Evolutionary conservation across 2,797 vertebrate species (phyloP).

Genomic region (Lithobates sylvaticus): DNA sequence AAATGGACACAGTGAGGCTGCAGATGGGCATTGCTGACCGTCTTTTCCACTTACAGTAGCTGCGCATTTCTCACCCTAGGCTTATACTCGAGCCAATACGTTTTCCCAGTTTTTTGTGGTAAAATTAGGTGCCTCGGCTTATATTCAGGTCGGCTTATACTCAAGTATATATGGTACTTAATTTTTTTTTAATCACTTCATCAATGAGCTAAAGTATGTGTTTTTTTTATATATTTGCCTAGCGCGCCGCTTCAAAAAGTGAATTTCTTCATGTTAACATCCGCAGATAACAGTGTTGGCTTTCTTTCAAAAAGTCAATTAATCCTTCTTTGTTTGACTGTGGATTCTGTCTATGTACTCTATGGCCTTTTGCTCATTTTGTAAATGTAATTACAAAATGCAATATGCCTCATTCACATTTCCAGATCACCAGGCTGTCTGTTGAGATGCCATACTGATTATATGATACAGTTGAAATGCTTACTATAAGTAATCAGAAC

Average conservation of each 20-base stretch:
- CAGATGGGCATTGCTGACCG: too few species aligned
- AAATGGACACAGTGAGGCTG: too few species aligned
- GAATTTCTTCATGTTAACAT: neutral
- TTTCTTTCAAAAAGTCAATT: neutral
- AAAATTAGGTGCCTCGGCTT: too few species aligned
- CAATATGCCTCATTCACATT: neutral
- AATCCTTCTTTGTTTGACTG: conserved; percentile 2
- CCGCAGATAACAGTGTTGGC: neutral
- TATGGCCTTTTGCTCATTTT: conserved; percentile 10
- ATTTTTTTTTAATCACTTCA: too few species aligned
- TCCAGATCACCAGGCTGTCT: conserved; percentile 1
- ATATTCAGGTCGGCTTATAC: too few species aligned
- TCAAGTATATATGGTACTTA: too few species aligned
- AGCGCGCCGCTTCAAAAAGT: neutral
- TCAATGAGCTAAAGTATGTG: too few species aligned
- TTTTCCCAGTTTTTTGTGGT: too few species aligned
- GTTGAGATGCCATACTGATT: neutral
- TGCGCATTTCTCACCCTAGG: too few species aligned
- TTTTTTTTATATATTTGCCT: neutral
- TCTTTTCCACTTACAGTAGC: too few species aligned
- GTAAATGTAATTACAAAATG: conserved; percentile 26
- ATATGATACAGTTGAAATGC: neutral
- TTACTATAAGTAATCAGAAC: neutral
- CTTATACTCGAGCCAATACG: too few species aligned
- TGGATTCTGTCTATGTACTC: neutral